Conservation (phyloP, 1,140 invertebrate genomes). For the Homarus americanus region DNA sequence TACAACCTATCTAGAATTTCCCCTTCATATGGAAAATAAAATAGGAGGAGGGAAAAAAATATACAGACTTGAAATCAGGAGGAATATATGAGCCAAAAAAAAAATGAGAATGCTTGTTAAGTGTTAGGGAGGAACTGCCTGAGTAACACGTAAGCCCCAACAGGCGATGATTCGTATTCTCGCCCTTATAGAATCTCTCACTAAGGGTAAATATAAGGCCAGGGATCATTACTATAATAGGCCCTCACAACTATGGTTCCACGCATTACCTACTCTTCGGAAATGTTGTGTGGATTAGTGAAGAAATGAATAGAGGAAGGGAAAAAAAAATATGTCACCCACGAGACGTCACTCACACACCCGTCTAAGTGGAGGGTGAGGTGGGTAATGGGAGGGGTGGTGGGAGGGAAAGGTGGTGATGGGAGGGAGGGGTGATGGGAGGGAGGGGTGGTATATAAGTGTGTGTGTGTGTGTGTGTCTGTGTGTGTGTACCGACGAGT, state of each 20-base stretch:
- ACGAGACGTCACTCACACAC: slow-evolving; percentile 9
- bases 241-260: neutral
- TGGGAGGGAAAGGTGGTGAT: neutral
- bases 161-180: neutral
- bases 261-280: neutral
- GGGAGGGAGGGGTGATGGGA: neutral
- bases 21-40: neutral
- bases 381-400: neutral
- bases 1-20: too few species aligned
- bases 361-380: neutral
- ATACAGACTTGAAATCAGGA: neutral
- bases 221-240: neutral
- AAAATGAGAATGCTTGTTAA: slow-evolving; percentile 2
- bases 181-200: neutral
- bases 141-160: neutral
- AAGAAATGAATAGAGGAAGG: neutral
- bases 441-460: neutral
- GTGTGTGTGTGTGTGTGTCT: too few species aligned
- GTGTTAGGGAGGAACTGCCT: neutral
- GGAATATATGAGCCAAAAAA: neutral
- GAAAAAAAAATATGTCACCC: neutral
- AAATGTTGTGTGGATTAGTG: neutral
- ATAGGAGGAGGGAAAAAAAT: neutral
- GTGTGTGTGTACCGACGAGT: too few species aligned
- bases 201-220: neutral